phyloP scores from a whole-genome alignment of 2,888 invertebrate species.

The Amphimallon solstitiale region DNA sequence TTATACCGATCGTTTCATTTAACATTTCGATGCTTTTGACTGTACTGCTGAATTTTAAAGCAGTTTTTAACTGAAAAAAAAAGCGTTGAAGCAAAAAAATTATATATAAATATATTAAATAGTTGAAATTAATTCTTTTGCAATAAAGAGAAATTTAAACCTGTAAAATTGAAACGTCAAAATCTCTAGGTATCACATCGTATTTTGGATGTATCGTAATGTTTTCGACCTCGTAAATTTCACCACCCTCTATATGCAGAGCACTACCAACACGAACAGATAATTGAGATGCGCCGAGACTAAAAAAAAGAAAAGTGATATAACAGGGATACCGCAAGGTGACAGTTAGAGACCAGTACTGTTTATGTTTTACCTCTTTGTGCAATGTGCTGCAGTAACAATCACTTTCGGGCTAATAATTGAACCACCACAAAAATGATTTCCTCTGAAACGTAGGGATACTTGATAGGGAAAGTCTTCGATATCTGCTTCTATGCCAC shows the following conservation, averaged over 20 bases:
- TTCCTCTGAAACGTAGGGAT: constrained; percentile 45
- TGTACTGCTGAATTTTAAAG: constrained; percentile 15
- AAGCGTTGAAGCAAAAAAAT: neutral
- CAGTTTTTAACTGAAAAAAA: constrained; percentile 26
- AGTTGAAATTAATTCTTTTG: neutral
- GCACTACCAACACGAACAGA: constrained; percentile 40
- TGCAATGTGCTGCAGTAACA: constrained; percentile 54
- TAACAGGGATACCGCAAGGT: neutral
- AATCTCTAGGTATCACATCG: constrained; percentile 39
- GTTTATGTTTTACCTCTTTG: constrained; percentile 43
- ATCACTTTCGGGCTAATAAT: constrained; percentile 46
- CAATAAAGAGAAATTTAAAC: constrained; percentile 24
- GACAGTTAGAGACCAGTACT: no score
- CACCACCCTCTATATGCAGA: constrained; percentile 40
- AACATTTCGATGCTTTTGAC: constrained; percentile 11
- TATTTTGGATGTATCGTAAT: constrained; percentile 42
- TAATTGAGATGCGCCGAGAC: constrained; percentile 29
- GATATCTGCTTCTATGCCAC: constrained; percentile 48
- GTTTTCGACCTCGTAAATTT: constrained; percentile 37
- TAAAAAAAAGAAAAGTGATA: neutral
- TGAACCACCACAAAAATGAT: constrained; percentile 52
- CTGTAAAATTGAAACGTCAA: constrained; percentile 41
- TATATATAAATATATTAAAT: no score
- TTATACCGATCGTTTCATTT: constrained; percentile 26
- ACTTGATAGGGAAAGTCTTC: constrained; percentile 51